These are phyloP conservation scores for Eurois occulta DNA, from an alignment of 2,888 invertebrate species.

Conservation along the genomic window DNA sequence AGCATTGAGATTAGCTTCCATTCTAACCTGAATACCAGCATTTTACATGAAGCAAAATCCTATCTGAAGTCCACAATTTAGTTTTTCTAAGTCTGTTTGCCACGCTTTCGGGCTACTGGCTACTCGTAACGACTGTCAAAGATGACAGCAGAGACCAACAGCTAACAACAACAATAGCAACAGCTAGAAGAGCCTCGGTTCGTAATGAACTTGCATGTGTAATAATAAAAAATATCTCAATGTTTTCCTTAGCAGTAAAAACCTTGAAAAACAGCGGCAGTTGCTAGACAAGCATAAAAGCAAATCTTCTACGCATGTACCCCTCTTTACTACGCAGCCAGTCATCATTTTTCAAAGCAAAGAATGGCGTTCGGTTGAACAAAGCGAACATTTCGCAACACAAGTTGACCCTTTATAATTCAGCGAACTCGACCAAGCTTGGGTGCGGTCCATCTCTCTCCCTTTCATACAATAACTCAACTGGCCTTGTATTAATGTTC, in stretches of 20 bases:
- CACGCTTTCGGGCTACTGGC: too few species aligned
- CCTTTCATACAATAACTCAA: conserved; percentile 13
- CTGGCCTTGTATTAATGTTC: conserved; percentile 6
- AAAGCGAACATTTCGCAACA: conserved; percentile 40
- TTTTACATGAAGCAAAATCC: not conserved
- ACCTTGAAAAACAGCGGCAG: not conserved
- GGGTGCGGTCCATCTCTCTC: conserved; percentile 40
- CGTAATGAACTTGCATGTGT: not conserved
- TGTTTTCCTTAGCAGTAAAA: not conserved
- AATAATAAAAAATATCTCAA: not conserved
- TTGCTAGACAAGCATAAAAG: not conserved
- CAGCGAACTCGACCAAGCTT: conserved; percentile 19
- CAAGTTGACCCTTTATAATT: conserved; percentile 38
- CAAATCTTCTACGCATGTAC: not conserved
- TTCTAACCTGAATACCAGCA: not conserved
- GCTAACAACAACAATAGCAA: too few species aligned
- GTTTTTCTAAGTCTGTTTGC: too few species aligned
- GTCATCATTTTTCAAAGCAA: conserved; percentile 19
- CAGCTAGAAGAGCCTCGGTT: too few species aligned
- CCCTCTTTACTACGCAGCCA: too few species aligned
- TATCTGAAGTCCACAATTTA: not conserved
- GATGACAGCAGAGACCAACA: too few species aligned
- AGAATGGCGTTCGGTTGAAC: conserved; percentile 22
- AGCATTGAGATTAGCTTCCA: not conserved
- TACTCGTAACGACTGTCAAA: too few species aligned